phyloP scores from a whole-genome alignment of 1,140 invertebrate species.

The Lordiphosa mommai region DNA sequence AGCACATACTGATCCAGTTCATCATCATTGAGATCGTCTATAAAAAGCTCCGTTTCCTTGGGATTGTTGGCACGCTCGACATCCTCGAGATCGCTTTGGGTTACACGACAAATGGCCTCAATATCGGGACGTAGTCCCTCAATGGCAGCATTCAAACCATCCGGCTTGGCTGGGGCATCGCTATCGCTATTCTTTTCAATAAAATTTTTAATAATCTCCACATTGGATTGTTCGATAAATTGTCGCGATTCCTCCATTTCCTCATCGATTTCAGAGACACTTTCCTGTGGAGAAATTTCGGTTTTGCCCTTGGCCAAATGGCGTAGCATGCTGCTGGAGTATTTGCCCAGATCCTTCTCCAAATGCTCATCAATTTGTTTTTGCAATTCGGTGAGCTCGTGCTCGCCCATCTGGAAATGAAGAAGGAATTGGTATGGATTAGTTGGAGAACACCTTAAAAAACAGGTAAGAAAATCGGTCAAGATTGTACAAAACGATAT shows the following conservation, averaged over 20 bases:
- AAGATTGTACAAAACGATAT: too few species aligned
- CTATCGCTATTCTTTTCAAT: slow-evolving; percentile 60
- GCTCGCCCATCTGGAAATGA: slow-evolving; percentile 79
- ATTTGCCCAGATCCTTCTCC: slow-evolving; percentile 82
- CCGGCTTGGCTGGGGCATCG: slow-evolving; percentile 3
- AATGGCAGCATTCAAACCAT: slow-evolving; percentile 34
- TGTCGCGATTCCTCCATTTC: slow-evolving; percentile 81
- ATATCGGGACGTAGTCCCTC: slow-evolving; percentile 74
- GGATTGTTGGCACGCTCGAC: slow-evolving; percentile 64
- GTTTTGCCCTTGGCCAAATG: slow-evolving; percentile 29
- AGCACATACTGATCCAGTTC: slow-evolving; percentile 95
- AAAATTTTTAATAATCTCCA: slow-evolving; percentile 81
- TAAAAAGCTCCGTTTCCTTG: slow-evolving; percentile 83
- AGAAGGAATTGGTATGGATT: too few species aligned
- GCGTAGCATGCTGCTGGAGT: slow-evolving; percentile 51
- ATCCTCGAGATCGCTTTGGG: slow-evolving; percentile 57
- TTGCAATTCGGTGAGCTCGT: slow-evolving; percentile 86
- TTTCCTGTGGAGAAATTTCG: slow-evolving; percentile 6
- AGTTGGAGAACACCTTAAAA: too few species aligned
- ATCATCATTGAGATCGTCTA: slow-evolving; percentile 91
- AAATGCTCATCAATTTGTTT: slow-evolving; percentile 88
- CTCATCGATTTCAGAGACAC: slow-evolving; percentile 30
- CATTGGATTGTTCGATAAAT: slow-evolving; percentile 83
- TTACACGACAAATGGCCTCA: slow-evolving; percentile 69
- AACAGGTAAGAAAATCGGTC: too few species aligned